Percentiles rank a stretch among this genome's conserved stretches.
Conservation (phyloP, 2,797 vertebrate species). For the Garrulus glandarius region DNA sequence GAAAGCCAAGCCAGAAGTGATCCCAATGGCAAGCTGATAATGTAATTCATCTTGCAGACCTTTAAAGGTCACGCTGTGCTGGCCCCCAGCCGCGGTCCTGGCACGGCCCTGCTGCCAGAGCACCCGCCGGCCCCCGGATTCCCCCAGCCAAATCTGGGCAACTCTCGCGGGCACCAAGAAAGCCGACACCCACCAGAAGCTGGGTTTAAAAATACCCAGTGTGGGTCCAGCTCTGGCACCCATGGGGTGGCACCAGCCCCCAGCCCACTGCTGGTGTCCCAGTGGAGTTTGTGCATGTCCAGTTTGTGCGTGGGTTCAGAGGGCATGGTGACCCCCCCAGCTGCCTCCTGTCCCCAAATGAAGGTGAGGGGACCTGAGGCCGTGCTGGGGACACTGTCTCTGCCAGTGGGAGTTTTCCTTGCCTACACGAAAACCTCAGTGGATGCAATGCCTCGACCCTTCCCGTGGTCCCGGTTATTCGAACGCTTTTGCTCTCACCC, state of each 20-base stretch:
- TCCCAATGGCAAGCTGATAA: neutral
- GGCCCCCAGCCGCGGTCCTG: neutral
- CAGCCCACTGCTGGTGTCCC: neutral
- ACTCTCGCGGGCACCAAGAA: neutral
- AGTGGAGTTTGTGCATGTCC: neutral
- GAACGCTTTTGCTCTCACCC: neutral
- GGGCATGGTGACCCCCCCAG: neutral
- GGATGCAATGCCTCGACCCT: neutral
- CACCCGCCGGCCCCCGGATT: neutral
- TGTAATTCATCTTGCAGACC: conserved; percentile 48
- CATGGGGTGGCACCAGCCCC: neutral
- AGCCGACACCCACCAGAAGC: neutral
- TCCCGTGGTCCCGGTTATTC: accelerated
- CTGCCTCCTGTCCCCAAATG: neutral
- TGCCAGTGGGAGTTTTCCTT: neutral
- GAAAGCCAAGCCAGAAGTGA: conserved; percentile 38
- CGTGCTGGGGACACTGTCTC: accelerated
- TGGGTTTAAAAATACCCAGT: conserved; percentile 28
- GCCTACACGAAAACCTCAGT: neutral
- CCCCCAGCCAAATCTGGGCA: conserved; percentile 16
- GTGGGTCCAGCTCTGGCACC: neutral
- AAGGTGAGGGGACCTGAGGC: neutral
- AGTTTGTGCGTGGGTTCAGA: neutral
- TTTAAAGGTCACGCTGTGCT: conserved; percentile 58
- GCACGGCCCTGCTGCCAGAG: neutral